A percentile compares a stretch with the other conserved stretches of the same genome.
phyloP scores from a whole-genome alignment of 92 coral and sea anemone genomes.

The Virgularia gustaviana region DNA sequence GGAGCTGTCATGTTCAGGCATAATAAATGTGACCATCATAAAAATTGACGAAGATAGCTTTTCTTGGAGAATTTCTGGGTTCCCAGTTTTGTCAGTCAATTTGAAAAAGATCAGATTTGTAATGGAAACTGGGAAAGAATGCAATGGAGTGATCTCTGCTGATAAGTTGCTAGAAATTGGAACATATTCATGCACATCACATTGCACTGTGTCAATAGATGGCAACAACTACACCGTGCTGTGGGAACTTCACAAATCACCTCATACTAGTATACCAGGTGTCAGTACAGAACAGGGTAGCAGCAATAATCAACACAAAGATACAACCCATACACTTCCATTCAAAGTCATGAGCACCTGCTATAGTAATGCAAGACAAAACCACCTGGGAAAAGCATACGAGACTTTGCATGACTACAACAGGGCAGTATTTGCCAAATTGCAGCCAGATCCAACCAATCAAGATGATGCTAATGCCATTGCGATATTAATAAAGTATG shows the following conservation, averaged over 20 bases:
- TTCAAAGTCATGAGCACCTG: constrained; percentile 62
- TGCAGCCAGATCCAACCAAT: constrained; percentile 51
- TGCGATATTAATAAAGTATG: constrained; percentile 43
- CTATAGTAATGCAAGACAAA: constrained; percentile 29
- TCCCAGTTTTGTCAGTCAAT: too few species aligned
- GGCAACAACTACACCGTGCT: constrained; percentile 30
- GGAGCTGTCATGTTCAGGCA: too few species aligned
- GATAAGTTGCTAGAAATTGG: too few species aligned
- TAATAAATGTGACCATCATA: too few species aligned
- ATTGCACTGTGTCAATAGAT: constrained; percentile 29
- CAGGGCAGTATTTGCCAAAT: constrained; percentile 49
- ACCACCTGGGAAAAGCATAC: constrained; percentile 41
- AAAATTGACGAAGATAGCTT: too few species aligned
- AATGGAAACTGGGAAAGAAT: too few species aligned
- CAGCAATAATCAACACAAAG: constrained; percentile 1
- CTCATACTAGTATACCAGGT: neutral
- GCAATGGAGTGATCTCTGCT: too few species aligned
- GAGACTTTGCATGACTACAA: constrained; percentile 51
- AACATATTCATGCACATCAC: constrained; percentile 34
- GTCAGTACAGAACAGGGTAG: neutral
- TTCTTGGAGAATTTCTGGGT: too few species aligned
- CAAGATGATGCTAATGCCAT: constrained; percentile 49
- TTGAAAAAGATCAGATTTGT: too few species aligned
- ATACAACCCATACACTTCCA: constrained; percentile 17
- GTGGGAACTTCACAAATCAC: constrained; percentile 28